Conservation (phyloP, 2,888 invertebrate species). For the Parapristionchus giblindavisi region DNA sequence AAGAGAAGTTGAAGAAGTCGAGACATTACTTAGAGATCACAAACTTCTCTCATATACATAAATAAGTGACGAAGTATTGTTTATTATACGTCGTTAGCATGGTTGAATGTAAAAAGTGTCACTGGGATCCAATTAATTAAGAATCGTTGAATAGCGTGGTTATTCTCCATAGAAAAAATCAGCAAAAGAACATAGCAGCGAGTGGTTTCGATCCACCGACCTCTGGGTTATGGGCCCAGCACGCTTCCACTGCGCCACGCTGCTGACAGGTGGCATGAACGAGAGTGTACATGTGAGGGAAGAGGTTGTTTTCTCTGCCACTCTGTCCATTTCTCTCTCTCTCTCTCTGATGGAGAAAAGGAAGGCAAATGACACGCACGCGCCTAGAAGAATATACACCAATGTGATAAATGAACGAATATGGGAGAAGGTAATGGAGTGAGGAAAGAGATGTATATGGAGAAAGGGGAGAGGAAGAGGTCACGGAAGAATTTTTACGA, state of each 20-base stretch:
- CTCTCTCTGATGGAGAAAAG: neutral
- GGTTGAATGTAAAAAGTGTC: no score
- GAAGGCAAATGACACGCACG: neutral
- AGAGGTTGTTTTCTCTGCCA: neutral
- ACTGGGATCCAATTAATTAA: no score
- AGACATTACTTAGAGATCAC: no score
- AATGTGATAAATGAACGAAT: neutral
- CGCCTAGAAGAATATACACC: neutral
- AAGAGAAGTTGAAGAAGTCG: neutral
- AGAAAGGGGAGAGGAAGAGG: neutral
- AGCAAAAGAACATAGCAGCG: no score
- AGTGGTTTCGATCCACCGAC: constrained; percentile 77
- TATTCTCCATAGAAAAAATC: no score
- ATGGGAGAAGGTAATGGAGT: neutral
- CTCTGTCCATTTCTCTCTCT: neutral
- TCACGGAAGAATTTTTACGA: neutral
- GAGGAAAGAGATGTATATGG: no score
- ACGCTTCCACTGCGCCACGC: constrained; percentile 74
- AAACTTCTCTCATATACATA: no score
- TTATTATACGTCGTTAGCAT: no score
- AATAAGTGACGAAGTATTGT: no score
- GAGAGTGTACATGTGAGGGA: neutral
- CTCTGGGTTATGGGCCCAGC: constrained; percentile 89
- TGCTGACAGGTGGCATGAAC: no score
- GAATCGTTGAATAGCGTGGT: no score